Conservation (phyloP, 2,113 vertebrate genomes). For the Glaucomys volans region DNA sequence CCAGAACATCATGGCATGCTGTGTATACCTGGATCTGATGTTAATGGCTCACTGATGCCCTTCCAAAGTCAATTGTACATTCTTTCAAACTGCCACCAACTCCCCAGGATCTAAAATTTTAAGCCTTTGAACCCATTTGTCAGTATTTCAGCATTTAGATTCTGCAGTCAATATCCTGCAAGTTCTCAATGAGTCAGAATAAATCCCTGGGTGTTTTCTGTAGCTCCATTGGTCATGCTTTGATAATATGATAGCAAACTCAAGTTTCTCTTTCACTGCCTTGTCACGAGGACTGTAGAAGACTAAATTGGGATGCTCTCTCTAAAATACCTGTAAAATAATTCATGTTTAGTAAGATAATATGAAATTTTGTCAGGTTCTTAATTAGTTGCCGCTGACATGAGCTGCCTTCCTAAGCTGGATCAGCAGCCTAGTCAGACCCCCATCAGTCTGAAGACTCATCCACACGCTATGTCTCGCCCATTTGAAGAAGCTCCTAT, state of each 20-base stretch:
- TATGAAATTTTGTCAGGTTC: slow-evolving; percentile 12
- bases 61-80: slow-evolving; percentile 19
- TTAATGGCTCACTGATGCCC: neutral
- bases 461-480: neutral
- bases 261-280: neutral
- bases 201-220: slow-evolving; percentile 41
- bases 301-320: neutral
- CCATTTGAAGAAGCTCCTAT: slow-evolving; percentile 18
- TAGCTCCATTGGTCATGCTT: neutral
- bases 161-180: neutral
- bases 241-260: neutral
- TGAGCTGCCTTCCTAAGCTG: slow-evolving; percentile 4
- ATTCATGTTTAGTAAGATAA: slow-evolving; percentile 33
- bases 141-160: slow-evolving; percentile 44
- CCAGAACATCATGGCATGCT: neutral
- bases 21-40: neutral
- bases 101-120: slow-evolving; percentile 40
- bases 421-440: neutral
- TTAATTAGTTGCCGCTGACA: neutral
- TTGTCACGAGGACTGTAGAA: neutral
- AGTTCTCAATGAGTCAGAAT: slow-evolving; percentile 8
- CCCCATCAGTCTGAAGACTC: neutral
- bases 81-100: neutral
- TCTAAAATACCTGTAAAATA: slow-evolving; percentile 45
- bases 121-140: neutral